phyloP scores from a whole-genome alignment of 1,140 invertebrate genomes.

The Brachionus koreanus region DNA sequence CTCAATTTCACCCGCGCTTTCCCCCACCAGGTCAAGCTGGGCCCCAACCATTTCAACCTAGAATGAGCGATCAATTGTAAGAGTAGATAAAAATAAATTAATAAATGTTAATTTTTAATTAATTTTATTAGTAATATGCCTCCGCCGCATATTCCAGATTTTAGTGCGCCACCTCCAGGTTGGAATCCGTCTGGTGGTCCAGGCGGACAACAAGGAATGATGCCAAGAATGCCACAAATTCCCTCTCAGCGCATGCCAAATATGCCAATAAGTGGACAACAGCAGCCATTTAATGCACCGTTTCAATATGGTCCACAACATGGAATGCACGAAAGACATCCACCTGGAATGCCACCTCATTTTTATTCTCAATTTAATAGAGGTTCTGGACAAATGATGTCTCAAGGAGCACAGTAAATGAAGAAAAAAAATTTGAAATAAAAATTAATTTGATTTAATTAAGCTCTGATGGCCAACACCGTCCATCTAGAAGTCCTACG shows the following conservation, averaged over 20 bases:
- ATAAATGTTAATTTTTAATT: not conserved
- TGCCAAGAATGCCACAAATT: conserved; percentile 33
- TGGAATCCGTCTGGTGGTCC: conserved; percentile 2
- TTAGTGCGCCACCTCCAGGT: conserved; percentile 33
- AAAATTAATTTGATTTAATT: not conserved
- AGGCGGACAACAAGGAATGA: conserved; percentile 1
- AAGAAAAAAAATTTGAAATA: no score
- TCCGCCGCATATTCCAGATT: conserved; percentile 16
- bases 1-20: conserved; percentile 25
- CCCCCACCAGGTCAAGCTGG: not conserved
- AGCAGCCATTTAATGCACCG: conserved; percentile 17
- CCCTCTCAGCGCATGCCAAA: conserved; percentile 15
- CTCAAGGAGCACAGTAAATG: not conserved
- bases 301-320: conserved; percentile 23
- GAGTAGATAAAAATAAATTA: no score
- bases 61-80: conserved; percentile 33
- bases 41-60: not conserved
- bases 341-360: not conserved
- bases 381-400: conserved; percentile 21
- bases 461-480: not conserved
- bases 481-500: not conserved
- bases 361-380: not conserved
- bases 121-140: conserved; percentile 1
- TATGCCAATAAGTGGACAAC: conserved; percentile 16
- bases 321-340: conserved; percentile 10